Percentiles rank a stretch among this genome's conserved stretches.
Evolutionary conservation across 1,140 invertebrate species (phyloP).

Genomic region (Steinernema khuongi): DNA sequence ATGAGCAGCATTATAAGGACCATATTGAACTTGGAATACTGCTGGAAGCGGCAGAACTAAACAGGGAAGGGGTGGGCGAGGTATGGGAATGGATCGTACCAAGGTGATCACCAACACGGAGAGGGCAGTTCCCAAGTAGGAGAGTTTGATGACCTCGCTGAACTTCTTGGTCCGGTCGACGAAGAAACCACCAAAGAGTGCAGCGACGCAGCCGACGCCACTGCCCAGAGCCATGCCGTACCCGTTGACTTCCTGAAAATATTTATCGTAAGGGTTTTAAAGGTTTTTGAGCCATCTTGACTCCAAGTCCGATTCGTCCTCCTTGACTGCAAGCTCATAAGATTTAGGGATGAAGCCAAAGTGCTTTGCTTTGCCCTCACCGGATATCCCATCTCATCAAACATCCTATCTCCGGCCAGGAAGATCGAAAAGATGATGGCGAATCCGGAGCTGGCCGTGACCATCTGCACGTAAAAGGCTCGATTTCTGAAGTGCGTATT

Average conservation of each 20-base stretch:
- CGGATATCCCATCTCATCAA: conserved; percentile 22
- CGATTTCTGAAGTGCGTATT: conserved; percentile 13
- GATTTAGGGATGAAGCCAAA: too few species aligned
- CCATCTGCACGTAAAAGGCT: conserved; percentile 32
- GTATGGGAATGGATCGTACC: conserved; percentile 2
- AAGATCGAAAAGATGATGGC: conserved; percentile 30
- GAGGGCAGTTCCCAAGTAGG: conserved; percentile 28
- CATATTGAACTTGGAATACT: too few species aligned
- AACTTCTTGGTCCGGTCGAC: conserved; percentile 42
- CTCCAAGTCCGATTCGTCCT: too few species aligned
- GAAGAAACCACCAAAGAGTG: conserved; percentile 27
- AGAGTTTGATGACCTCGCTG: conserved; percentile 38
- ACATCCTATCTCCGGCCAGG: conserved; percentile 22
- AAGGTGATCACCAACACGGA: conserved; percentile 28
- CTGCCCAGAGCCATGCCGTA: conserved; percentile 23
- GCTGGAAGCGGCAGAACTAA: neutral
- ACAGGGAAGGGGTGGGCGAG: neutral
- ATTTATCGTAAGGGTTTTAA: neutral
- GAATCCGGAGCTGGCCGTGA: conserved; percentile 21
- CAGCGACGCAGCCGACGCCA: conserved; percentile 23
- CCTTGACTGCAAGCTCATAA: too few species aligned
- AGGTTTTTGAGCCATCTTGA: too few species aligned
- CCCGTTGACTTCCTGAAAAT: conserved; percentile 18
- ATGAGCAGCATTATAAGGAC: neutral
- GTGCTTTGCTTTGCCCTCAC: neutral